Base-by-base conservation (phyloP, 2,797 vertebrate species). In the Hypotaenidia philippensis region DNA sequence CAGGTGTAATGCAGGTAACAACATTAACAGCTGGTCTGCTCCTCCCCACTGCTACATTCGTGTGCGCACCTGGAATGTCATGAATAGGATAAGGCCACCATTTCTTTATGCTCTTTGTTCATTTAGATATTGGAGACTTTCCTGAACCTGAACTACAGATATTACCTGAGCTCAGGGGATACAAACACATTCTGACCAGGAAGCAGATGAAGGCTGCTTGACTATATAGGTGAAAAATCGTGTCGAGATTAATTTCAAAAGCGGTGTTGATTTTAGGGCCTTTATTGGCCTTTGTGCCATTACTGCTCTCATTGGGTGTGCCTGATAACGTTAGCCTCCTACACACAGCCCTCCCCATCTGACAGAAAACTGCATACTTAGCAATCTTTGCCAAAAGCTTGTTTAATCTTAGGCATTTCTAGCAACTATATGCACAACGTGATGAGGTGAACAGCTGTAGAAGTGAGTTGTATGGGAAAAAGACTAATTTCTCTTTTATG, bases 401-500 rank as follows among this genome's bases (percentile, higher is more conserved):
- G 52, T 84, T 88, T 87, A 69, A 69, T 90, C 70, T 90, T 60
- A 9, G 5, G 83, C 80, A 60, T 76, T 66, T 90, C 91, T 93
- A 90, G 90, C 72, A 94, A 34, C 61, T 90, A 9, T 45, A 47
- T 66, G 79, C 74, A 70, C 50, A 60, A 49, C 27, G 64, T 49
- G 63, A 47, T 20, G 55, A 90, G 70, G 80, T 79, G 69, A 93
- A 63, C 84, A 83, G 72, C 65, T 92, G 70, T 45, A 87, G 40
- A 89, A 82, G 61, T 41, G 66, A 83, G 74, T 78, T 71, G 50
- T 44, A 72, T 44, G 61, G 68, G 57, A 85, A 85, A 81, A 63
- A 86, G 49, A 83, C 49, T 88, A 61, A 90, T 93, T 91, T 92
- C 29, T 84, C 55, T 87, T 79, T 82, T 91, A 77, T 53, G 74